Base-by-base conservation (phyloP, 2,113 vertebrate species). In the Tetrao urogallus region DNA sequence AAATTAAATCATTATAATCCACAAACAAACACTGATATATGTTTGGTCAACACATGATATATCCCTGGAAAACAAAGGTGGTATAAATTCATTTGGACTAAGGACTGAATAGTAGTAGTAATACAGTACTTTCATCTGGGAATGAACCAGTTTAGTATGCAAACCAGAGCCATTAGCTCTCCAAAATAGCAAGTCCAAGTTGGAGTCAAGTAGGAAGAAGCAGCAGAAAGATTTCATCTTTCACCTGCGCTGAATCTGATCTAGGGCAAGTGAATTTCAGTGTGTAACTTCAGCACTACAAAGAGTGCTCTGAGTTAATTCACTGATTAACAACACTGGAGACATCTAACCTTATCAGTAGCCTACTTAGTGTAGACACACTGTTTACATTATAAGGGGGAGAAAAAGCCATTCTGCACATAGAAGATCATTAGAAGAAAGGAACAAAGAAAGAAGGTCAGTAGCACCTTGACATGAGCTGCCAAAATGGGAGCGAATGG, bases 301-400 rank as follows among this genome's bases (percentile, higher is more conserved):
- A 71, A 64, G 57, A 77, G 58, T 17, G 43, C 47, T 86, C 58
- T 45, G 85, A 89, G 76, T 91, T 94, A 92, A 86, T 95, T 90
- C 70, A 86, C 47, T 83, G 88, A 91, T 88, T 86, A 90, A 78
- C 47, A 77, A 50, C 64, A 57, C 18, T 57, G 57, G 88, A 91
- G 75, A 69, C 43, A 73, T 72, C 20, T 34, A 67, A 64, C 79
- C 76, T 92, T 92, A 65, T 82, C 58, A 79, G 47, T 57, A 67
- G 60, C 4, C 52, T 77, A 19, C 64, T 89, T 83, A 79, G n/a
- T 72, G 34, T 78, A 90, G 66, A 72, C 10, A 17, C 48, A 45
- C 21, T 91, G 43, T 80, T 79, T 80, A 52, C 7, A 42, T 75
- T 92, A 77, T 75, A 60, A 74, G 69, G 22, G 36, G 25, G 21